phyloP scores from a whole-genome alignment of 2,113 vertebrate genomes.

The Rhinolophus sinicus region DNA sequence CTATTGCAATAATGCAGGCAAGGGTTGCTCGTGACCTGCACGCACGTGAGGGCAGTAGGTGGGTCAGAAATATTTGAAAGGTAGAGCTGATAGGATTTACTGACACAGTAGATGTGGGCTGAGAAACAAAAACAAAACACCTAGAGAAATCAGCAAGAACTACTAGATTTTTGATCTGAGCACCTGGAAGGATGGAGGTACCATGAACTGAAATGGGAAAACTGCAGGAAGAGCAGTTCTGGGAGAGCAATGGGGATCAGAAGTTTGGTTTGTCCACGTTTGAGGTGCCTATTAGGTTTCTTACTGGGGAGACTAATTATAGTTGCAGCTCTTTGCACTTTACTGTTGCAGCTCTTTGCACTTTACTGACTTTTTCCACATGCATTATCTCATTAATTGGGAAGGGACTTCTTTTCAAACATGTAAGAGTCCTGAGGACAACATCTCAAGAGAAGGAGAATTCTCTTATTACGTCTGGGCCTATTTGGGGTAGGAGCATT shows the following conservation, averaged over 20 bases:
- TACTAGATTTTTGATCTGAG: background rate
- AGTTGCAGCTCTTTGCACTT: background rate
- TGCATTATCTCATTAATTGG: background rate
- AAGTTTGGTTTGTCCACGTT: background rate
- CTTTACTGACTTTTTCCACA: background rate
- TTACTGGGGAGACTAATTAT: background rate
- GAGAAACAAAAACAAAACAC: background rate
- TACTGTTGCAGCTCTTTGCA: background rate
- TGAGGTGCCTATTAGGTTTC: background rate
- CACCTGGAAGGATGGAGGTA: background rate
- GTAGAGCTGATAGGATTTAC: background rate
- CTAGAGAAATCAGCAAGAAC: background rate
- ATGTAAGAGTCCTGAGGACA: background rate
- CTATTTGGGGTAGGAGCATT: background rate
- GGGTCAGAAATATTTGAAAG: background rate
- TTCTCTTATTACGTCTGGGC: background rate
- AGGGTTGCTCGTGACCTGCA: background rate
- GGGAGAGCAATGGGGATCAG: background rate
- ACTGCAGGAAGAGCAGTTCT: background rate
- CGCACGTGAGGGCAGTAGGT: background rate
- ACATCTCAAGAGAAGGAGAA: background rate
- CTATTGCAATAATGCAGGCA: background rate
- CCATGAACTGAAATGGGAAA: background rate
- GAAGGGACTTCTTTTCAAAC: conserved; percentile 12
- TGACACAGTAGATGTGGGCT: background rate